Evolutionary conservation across 2,113 vertebrate species (phyloP).

Genomic region (Oreocharis arfaki): DNA sequence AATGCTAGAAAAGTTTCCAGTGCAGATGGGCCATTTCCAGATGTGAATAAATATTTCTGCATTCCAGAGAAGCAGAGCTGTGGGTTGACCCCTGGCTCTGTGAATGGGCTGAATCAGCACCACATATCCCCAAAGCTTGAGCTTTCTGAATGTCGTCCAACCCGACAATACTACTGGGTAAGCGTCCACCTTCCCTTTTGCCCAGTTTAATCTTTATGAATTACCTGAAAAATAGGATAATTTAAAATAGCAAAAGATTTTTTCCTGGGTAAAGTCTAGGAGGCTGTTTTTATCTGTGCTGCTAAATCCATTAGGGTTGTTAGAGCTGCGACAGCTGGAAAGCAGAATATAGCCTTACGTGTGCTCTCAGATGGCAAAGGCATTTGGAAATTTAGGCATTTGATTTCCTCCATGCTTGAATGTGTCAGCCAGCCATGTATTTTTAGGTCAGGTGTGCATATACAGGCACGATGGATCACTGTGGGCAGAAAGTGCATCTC

Average conservation of each 20-base stretch:
- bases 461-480: rapidly evolving
- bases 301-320: constrained; percentile 27
- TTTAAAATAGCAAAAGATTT: neutral
- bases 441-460: constrained; percentile 1
- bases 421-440: neutral
- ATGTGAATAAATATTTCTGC: constrained; percentile 62
- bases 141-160: neutral
- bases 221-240: constrained; percentile 28
- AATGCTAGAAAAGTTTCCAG: constrained; percentile 8
- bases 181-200: constrained; percentile 36
- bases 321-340: constrained; percentile 7
- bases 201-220: constrained; percentile 30
- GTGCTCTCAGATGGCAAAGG: constrained; percentile 13
- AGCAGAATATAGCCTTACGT: neutral
- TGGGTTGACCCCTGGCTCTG: constrained; percentile 48
- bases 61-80: constrained; percentile 48
- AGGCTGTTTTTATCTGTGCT: neutral
- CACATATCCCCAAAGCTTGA: constrained; percentile 23
- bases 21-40: constrained; percentile 34
- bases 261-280: neutral
- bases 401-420: constrained; percentile 1
- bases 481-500: neutral
- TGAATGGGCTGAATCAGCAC: constrained; percentile 55
- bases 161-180: neutral
- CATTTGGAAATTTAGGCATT: constrained; percentile 1